phyloP scores from a whole-genome alignment of 2,113 vertebrate genomes.

The Numenius arquata region DNA sequence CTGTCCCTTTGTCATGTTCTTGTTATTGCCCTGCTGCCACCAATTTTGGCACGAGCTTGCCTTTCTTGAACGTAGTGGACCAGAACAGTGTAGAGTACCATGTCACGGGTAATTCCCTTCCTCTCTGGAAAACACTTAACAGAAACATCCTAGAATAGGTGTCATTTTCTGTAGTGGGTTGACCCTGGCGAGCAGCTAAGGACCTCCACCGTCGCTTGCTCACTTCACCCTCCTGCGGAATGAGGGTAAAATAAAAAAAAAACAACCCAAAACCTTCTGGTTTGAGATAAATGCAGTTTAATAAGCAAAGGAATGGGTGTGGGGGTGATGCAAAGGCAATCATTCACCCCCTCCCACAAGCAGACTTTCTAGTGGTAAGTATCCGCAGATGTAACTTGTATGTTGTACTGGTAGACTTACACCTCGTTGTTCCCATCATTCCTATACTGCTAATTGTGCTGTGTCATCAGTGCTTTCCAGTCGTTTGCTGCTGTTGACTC shows the following conservation, averaged over 20 bases:
- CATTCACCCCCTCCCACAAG: neutral
- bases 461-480: neutral
- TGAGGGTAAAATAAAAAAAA: neutral
- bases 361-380: neutral
- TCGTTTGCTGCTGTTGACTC: neutral
- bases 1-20: neutral
- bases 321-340: neutral
- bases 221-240: neutral
- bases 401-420: neutral
- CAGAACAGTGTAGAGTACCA: neutral
- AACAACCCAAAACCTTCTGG: too few relatives aligned
- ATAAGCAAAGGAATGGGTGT: neutral
- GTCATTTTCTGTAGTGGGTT: neutral
- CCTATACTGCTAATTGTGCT: neutral
- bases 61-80: neutral
- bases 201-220: neutral
- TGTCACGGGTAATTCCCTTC: neutral
- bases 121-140: neutral
- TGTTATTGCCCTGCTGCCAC: neutral
- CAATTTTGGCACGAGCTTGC: fast-evolving
- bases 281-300: neutral
- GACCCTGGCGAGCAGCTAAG: neutral
- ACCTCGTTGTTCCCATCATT: neutral
- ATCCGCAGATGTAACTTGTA: neutral
- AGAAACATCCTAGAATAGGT: neutral